Conservation (phyloP, 2,113 vertebrate species). For the Etheostoma spectabile region DNA sequence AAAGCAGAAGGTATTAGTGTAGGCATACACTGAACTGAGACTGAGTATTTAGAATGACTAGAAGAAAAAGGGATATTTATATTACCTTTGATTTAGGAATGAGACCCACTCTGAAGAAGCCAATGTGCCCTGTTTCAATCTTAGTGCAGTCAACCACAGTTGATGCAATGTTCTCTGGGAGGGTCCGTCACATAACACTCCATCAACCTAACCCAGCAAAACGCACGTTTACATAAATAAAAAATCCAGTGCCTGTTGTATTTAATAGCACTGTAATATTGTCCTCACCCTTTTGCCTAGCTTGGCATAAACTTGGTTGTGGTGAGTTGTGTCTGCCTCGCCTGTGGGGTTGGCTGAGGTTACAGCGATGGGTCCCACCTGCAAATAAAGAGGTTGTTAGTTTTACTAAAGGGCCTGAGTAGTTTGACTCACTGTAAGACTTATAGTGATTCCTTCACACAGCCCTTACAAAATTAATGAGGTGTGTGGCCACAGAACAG, state of each 20-base stretch:
- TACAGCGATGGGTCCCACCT: constrained; percentile 92
- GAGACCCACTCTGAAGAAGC: constrained; percentile 91
- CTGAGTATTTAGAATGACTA: neutral
- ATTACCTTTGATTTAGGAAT: constrained; percentile 91
- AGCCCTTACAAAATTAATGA: constrained; percentile 87
- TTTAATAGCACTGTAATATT: constrained; percentile 1
- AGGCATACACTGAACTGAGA: neutral
- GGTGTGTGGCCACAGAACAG: constrained; percentile 90
- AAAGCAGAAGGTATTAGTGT: neutral
- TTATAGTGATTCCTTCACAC: neutral
- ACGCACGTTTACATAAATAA: neutral
- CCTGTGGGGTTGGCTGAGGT: constrained; percentile 94
- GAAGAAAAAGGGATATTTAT: neutral
- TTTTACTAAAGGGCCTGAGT: neutral
- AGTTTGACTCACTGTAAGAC: neutral
- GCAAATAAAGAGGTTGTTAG: neutral
- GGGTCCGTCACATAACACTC: constrained; percentile 90
- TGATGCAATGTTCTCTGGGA: constrained; percentile 93
- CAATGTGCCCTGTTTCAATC: constrained; percentile 87
- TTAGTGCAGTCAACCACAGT: constrained; percentile 95
- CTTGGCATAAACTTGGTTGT: constrained; percentile 93
- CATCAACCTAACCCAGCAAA: constrained; percentile 85
- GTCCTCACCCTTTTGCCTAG: constrained; percentile 88
- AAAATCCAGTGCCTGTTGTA: neutral
- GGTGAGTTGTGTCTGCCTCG: constrained; percentile 93